Base-by-base conservation (phyloP, 2,888 invertebrate genomes). In the Carabus problematicus region DNA sequence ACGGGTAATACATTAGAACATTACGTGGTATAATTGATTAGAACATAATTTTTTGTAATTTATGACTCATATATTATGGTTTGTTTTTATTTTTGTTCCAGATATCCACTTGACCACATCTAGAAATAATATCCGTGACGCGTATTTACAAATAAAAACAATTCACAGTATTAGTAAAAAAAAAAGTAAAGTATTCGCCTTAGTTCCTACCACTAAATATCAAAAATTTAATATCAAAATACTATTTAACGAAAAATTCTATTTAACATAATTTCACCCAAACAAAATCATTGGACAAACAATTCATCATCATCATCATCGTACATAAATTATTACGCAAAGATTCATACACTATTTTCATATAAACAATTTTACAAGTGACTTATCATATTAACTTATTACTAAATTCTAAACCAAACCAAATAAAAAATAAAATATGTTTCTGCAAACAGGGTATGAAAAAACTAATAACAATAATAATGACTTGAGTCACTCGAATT, bases 391-490 rank as follows among this genome's bases (percentile, higher is more conserved):
- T 60, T 60, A 40, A 18, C 47, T 18, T 29, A 61, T 61, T 54
- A 54, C 29, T 42, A 40, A 49, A 60, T 29, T 12, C 45, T 45
- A 45, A 14, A 45, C 7, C 7, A 45, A 45, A 45, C 45, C 16
- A 47, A 16, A 47, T 7, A 47, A 56, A 56, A 40, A 54, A 40
- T 1, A 12, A 54, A 71, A 39, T 55, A 80, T 80, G 80, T 80
- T 79, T 77, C 78, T 80, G 76, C 79, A 79, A 75, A 77, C 79
- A 74, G 79, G 79, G 75, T 79, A 78, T 75, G 77, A 73, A 70
- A 78, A 79, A 76, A 76, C 78, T 72, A 80, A 78, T 73, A 79
- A 79, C 72, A 79, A 66, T 52, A 71, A 80, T 74, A 80, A 80
- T 73, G 78, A 79, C 61, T 73, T 70, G 41, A 47, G 54, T 41